Base-by-base conservation (phyloP, 2,113 vertebrate genomes). In the Jacana jacana region DNA sequence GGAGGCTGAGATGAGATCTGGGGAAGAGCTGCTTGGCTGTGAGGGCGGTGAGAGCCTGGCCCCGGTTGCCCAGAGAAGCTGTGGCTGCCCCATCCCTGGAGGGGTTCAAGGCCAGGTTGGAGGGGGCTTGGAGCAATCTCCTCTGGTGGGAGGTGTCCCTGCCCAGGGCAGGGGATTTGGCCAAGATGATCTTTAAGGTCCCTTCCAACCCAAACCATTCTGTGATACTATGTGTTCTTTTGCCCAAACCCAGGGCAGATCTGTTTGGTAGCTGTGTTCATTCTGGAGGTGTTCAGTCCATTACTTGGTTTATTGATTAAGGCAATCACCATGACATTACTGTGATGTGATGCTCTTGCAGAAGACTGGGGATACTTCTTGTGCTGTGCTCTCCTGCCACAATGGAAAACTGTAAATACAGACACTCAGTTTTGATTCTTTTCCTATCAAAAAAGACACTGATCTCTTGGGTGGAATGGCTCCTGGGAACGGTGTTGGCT, bases 381-480 rank as follows among this genome's bases (percentile, higher is more conserved):
- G 4, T 44, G 68, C 23, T 0, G 0, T 17, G 25, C 25, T 35
- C 12, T 82, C 28, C 30, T 27, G 30, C 24, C 31, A 9, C 7
- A 14, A 2, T 10, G 27, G 78, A 42, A 48, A 66, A 24, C 35
- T n/a, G 10, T 42, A 81, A 52, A 76, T 12, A 57, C 51, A 54
- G 57, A n/a, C 65, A 30, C 20, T 2, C 0, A 0, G 23, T 61
- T 28, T 13, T 57, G 8, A 3, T 48, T 8, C 11, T 66, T 78
- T 37, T 28, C 39, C 39, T 40, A 15, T 4, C 5, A 5, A 4
- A 10, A 40, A 35, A 70, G 23, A 30, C 11, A 3, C 37, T 42
- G 5, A 39, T 48, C 27, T 8, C 8, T 4, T 71, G 46, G 40
- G 9, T 9, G 63, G 46, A 15, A n/a, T 10, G 33, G 28, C 33